Base-by-base conservation (phyloP, 2,113 vertebrate genomes). In the Xiphorhynchus elegans region DNA sequence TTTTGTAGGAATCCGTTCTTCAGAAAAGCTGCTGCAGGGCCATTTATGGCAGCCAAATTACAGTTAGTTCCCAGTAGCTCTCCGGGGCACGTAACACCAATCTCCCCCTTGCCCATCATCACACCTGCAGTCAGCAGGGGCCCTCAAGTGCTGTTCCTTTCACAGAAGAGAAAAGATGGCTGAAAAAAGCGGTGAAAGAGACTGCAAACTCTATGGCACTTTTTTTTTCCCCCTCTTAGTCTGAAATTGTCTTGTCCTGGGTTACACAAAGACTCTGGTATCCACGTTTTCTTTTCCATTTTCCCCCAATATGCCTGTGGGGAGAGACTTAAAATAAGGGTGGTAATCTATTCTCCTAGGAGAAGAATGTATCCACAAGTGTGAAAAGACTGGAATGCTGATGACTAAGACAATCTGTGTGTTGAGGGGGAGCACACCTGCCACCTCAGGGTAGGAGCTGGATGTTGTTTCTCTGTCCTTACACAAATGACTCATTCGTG, bases 111-210 rank as follows among this genome's bases (percentile, higher is more conserved):
- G 21, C n/a, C 90, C 55, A 66, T 44, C 73, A 44, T 64, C 58
- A 49, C 63, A 90, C 84, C 84, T 91, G 84, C 78, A 91, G 29
- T 80, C 91, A 88, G 90, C 84, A 66, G 91, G 47, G 75, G 29
- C 33, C 59, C 55, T 90, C 74, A 50, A 95, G 75, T 85, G 37
- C 58, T 37, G 13, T 31, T 83, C 33, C 33, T 85, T 76, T 83
- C 78, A 40, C 42, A 80, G 44, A 72, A 82, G 53, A 52, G 50
- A 60, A 28, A 20, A 78, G 31, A 23, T 21, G 31, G 46, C 49
- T 77, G 28, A 42, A 58, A 91, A 95, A 90, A 56, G 25, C 26
- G 79, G 42, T 52, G 50, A 80, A 85, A 74, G 64, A 77, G 81
- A 59, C 29, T 47, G 24, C 47, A 79, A n/a, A 72, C 42, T 88